Evolutionary conservation across 2,797 vertebrate species (phyloP), one percentile per base, ranked within the genome.

Genomic region (Protosalanx chinensis): DNA sequence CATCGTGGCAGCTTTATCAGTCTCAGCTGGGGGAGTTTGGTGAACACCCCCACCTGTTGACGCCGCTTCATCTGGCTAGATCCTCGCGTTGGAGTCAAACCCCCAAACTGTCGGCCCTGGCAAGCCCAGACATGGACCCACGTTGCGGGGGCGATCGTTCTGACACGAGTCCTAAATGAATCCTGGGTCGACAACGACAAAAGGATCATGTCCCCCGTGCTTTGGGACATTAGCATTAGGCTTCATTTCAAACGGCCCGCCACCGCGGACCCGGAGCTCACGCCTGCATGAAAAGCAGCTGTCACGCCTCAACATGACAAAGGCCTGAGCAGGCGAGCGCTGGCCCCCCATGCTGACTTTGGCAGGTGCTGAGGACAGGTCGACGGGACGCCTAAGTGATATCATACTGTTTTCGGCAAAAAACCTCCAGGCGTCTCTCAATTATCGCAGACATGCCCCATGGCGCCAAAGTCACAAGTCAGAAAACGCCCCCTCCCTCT

Each of bases 241-340:
- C 66, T 23, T 51, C n/a, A 72, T 73, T 41, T 67, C 64, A 56
- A 56, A 61, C 60, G 51, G 68, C 75, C 63, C 49, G 57, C 64
- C 66, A 56, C 32, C 33, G 41, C 30, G 56, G 32, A 4, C 53
- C 18, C 30, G 62, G 68, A 71, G 15, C 46, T 29, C 64, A 71
- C 68, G 53, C 37, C 33, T 2, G 16, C 64, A 65, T 56, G 63
- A 68, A 76, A 77, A 77, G 77, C 75, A 75, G 70, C 75, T 79
- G 73, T 74, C 66, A 64, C 20, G 59, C 23, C 49, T 56, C 62
- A 75, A 75, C 72, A 75, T 63, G 71, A 77, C 77, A 77, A 82
- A 73, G 75, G 70, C 30, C 33, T 67, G 53, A 77, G 68, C 29
- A 35, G 64, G 49, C n/a, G 69, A 18, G 69, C 66, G 33, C 74